A percentile compares a stretch with the other conserved stretches of the same genome.
phyloP scores from a whole-genome alignment of 2,113 vertebrate genomes.

The Sarotherodon lohbergeri region DNA sequence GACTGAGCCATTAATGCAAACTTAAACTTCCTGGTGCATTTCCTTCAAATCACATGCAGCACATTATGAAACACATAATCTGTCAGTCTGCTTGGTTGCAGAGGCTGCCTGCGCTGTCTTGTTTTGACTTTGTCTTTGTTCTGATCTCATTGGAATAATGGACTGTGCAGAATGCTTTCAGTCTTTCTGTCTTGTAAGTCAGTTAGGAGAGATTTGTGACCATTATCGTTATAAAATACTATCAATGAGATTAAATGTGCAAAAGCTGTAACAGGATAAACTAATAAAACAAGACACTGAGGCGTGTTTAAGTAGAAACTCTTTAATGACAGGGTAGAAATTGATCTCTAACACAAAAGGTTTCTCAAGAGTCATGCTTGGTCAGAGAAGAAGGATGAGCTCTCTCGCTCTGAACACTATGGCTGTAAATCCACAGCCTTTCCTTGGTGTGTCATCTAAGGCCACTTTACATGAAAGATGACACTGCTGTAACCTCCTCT shows the following conservation, averaged over 20 bases:
- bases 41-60: not conserved
- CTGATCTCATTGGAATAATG: slow-evolving; percentile 39
- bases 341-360: not conserved
- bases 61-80: not conserved
- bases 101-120: not conserved
- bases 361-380: not conserved
- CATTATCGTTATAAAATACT: not conserved
- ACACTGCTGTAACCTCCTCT: not conserved
- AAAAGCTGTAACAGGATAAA: not conserved
- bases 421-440: slow-evolving; percentile 6
- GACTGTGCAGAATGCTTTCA: slow-evolving; percentile 9
- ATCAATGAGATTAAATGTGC: not conserved
- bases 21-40: not conserved
- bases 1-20: not conserved
- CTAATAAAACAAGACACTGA: not conserved
- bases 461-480: slow-evolving; percentile 15
- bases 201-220: slow-evolving; percentile 4
- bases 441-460: not conserved
- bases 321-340: not conserved
- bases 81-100: not conserved
- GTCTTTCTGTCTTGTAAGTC: slow-evolving; percentile 2
- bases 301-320: not conserved
- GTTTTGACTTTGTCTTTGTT: not conserved
- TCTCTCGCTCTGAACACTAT: not conserved
- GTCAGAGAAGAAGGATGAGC: not conserved